Evolutionary conservation across 2,113 vertebrate genomes (phyloP), one percentile per base, ranked within the genome.

Genomic region (Caranx melampygus): DNA sequence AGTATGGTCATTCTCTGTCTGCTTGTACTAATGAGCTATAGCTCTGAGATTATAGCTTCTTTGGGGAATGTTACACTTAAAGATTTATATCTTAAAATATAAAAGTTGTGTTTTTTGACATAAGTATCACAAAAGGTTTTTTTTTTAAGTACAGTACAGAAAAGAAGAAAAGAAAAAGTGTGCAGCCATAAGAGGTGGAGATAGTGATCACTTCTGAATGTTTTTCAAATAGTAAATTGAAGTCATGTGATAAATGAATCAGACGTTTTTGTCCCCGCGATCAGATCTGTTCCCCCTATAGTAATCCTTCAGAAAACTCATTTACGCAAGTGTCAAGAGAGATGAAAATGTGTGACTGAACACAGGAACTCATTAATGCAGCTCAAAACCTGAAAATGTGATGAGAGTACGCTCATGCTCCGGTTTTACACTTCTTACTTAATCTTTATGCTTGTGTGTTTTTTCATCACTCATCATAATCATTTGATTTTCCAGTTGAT

Each of bases 271-370:
- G 18, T 49, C 37, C 42, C 14, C 6, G 8, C 9, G 3, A 8
- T 51, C 35, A 26, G 16, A n/a, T 44, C 52, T 33, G 47, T 84
- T 61, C 0, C 79, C 52, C 72, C 47, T 34, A 3, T 14, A 10
- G 42, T 49, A 68, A 14, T 40, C 4, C 3, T 40, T 20, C 54
- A 57, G 14, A 66, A 42, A 76, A 52, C 4, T 64, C 31, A 13
- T 0, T 69, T 26, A 51, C 55, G 6, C 3, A 78, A 35, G 77
- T 81, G 83, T 83, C 7, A 86, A 73, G 3, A 34, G 1, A 21
- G 42, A 57, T 34, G 42, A 77, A 51, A 69, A 82, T 33, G 44
- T 69, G 70, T 77, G 52, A 85, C 47, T 40, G 21, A 59, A 10
- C 11, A 58, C 11, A 40, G 64, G 83, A 83, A 88, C 89, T 7